Evolutionary conservation across 64 coral and sea anemone species (phyloP), one percentile per base, ranked within the genome.

Genomic region (Catalaphyllia jardinei): DNA sequence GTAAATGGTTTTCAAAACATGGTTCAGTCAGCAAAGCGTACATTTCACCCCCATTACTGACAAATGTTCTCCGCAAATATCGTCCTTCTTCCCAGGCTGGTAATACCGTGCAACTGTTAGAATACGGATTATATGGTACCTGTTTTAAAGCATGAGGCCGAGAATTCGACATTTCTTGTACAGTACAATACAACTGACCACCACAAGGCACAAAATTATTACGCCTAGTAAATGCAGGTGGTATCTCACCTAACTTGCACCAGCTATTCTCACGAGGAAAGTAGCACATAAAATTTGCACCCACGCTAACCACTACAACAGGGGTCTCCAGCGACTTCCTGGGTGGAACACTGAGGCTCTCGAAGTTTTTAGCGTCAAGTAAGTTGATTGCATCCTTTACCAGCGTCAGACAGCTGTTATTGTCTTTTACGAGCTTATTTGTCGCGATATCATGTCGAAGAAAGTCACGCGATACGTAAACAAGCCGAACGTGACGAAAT

Each of bases 401-500:
- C 22, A 69, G 65, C 22, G 22, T 22, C 65, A 69, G 9, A 69
- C 65, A 69, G 65, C 65, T 10, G 22, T 69, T 22, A 69, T 69
- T 25, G 20, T 27, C 65, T 69, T 69, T 28, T 7, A 25, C 65
- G 4, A 69, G 31, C 11, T n/a, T 2, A 60, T 82, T 82, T 33
- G 80, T 63, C 50, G 65, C 80, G 52, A 61, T 11, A 67, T 83
- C 63, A 62, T 30, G 2, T 0, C 30, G 11, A 3, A 83, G 57
- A 67, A 6, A 59, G 57, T 83, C 80, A 67, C 80, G 57, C 60
- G 65, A 67, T 67, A 85, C 30, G 3, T 46, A 76, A n/a, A 20
- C 17, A 5, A 75, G 30, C 39, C 73, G 35, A 75, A 75, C 73
- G 33, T 75, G 73, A 35, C 73, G 73, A 75, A 75, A 75, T 46